Percentiles rank a stretch among this genome's conserved stretches.
Evolutionary conservation across 2,797 vertebrate genomes (phyloP).

Genomic region (Scolopax rusticola): DNA sequence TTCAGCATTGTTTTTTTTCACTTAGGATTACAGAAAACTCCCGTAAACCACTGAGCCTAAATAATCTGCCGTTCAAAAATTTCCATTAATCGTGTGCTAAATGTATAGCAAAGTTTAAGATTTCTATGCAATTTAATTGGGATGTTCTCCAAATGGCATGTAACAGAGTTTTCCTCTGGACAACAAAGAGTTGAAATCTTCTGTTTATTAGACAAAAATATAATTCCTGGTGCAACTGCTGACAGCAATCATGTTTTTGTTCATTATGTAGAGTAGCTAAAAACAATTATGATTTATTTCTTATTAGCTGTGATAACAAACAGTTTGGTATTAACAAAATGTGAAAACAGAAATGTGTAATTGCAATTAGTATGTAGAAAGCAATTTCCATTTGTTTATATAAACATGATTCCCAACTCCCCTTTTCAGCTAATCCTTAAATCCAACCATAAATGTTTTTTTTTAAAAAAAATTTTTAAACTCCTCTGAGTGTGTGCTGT

Average conservation of each 20-base stretch:
- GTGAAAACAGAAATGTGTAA: neutral
- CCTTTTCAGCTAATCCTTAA: neutral
- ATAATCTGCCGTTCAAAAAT: neutral
- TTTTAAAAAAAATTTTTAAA: neutral
- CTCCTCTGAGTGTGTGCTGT: neutral
- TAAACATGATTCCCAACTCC: neutral
- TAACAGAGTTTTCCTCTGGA: neutral
- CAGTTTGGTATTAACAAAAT: conserved; percentile 32
- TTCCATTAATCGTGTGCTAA: neutral
- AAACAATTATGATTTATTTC: conserved; percentile 40
- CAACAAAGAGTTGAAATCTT: neutral
- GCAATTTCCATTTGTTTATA: neutral
- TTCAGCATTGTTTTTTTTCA: neutral
- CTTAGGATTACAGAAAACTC: neutral
- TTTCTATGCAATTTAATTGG: neutral
- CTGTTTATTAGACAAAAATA: neutral
- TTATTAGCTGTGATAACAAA: conserved; percentile 37
- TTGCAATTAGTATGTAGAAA: neutral
- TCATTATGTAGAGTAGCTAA: conserved; percentile 31
- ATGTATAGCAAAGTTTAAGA: neutral
- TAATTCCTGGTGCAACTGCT: neutral
- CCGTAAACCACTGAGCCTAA: neutral
- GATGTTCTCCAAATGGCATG: neutral
- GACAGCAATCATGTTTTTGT: conserved; percentile 22
- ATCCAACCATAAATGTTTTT: neutral